Percentiles rank a stretch among this genome's conserved stretches.
Evolutionary conservation across 1,140 invertebrate species (phyloP).

Genomic region (Microplitis demolitor): DNA sequence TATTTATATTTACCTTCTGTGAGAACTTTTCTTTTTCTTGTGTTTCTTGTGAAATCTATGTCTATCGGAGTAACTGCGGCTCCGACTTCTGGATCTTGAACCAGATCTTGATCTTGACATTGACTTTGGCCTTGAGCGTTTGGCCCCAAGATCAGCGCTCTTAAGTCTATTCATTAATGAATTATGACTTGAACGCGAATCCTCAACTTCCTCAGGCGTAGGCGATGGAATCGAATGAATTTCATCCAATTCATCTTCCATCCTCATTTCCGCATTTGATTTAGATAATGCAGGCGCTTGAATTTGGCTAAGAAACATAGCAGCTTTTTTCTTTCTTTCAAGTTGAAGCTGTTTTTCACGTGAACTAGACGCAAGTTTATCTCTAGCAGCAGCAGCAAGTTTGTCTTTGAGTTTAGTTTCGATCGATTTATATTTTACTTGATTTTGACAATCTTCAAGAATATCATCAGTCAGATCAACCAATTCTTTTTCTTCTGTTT

Average conservation of each 20-base stretch:
- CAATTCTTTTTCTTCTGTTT: conserved; percentile 50
- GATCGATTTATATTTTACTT: conserved; percentile 50
- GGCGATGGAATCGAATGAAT: conserved; percentile 50
- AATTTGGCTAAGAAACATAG: conserved; percentile 68
- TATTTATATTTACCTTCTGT: conserved; percentile 50
- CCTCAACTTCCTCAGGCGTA: conserved; percentile 37
- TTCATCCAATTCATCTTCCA: conserved; percentile 46
- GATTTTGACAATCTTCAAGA: conserved; percentile 55
- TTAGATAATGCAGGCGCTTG: conserved; percentile 51
- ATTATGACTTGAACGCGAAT: conserved; percentile 38
- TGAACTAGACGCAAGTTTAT: conserved; percentile 64
- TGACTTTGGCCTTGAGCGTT: conserved; percentile 49
- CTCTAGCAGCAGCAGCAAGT: conserved; percentile 65
- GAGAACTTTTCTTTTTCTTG: conserved; percentile 58
- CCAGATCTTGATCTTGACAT: conserved; percentile 44
- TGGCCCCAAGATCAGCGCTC: conserved; percentile 47
- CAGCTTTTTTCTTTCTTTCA: conserved; percentile 72
- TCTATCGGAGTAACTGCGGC: conserved; percentile 43
- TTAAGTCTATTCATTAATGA: conserved; percentile 54
- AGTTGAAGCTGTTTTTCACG: conserved; percentile 72
- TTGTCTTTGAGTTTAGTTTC: conserved; percentile 72
- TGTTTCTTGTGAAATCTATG: conserved; percentile 53
- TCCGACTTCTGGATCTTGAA: conserved; percentile 51
- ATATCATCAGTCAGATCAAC: conserved; percentile 64
- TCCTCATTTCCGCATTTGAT: conserved; percentile 20